phyloP scores from a whole-genome alignment of 2,113 vertebrate genomes.

The Maccullochella peelii region DNA sequence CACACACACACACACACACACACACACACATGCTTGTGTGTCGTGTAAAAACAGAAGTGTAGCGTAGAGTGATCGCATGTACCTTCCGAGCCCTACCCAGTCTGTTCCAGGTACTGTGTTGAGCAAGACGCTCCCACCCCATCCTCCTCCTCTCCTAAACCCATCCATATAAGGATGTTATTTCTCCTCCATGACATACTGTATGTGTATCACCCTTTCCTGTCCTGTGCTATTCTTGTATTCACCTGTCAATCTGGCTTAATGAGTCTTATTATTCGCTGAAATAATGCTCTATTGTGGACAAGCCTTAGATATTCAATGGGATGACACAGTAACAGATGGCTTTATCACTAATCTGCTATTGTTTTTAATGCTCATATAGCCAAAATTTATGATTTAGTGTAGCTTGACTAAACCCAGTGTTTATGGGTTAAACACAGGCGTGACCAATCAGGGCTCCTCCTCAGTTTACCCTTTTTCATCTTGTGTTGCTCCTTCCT shows the following conservation, averaged over 20 bases:
- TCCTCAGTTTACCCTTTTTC: conserved; percentile 41
- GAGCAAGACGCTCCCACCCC: conserved; percentile 49
- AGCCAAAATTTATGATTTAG: conserved; percentile 49
- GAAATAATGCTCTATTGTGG: conserved; percentile 61
- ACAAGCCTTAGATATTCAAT: conserved; percentile 42
- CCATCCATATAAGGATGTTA: conserved; percentile 62
- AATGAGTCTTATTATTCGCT: conserved; percentile 55
- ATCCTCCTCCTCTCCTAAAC: conserved; percentile 22
- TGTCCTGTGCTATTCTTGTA: conserved; percentile 41
- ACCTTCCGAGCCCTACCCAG: conserved; percentile 37
- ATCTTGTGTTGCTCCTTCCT: conserved; percentile 19
- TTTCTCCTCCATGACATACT: conserved; percentile 35
- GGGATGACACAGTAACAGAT: conserved; percentile 48
- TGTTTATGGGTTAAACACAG: conserved; percentile 60
- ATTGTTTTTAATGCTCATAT: conserved; percentile 54
- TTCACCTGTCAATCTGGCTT: conserved; percentile 67
- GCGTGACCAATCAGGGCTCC: conserved; percentile 51
- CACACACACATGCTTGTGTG: conserved; percentile 2
- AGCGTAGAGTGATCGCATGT: neutral
- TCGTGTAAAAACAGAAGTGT: conserved; percentile 26
- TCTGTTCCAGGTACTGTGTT: conserved; percentile 53
- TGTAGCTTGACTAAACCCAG: conserved; percentile 53
- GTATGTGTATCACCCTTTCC: conserved; percentile 40
- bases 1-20: neutral
- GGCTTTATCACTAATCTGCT: conserved; percentile 66